Percentiles rank a stretch among this genome's conserved stretches.
These are phyloP conservation scores for Uloborus diversus DNA, from an alignment of 1,140 invertebrate species.

Conservation along the genomic window DNA sequence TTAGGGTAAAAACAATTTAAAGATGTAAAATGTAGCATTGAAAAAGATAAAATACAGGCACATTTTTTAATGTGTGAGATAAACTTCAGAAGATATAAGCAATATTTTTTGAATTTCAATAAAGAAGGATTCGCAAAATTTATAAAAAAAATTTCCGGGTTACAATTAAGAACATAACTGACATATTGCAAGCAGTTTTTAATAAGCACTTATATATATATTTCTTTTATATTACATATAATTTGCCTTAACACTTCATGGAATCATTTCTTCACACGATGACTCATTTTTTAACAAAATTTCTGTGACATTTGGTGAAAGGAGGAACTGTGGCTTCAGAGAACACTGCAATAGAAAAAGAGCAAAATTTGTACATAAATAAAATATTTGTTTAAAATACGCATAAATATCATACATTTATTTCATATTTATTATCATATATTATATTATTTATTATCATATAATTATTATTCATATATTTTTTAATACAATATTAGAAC, in stretches of 20 bases:
- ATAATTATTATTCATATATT: background rate
- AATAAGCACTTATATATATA: background rate
- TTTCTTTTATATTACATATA: background rate
- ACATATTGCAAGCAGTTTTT: background rate
- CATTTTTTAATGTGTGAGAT: too few species aligned
- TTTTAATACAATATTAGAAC: background rate
- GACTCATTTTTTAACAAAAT: slow-evolving; percentile 49
- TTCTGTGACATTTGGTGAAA: slow-evolving; percentile 34
- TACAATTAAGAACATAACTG: background rate
- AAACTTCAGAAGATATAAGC: background rate
- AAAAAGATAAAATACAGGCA: too few species aligned
- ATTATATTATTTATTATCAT: background rate
- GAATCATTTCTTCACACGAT: slow-evolving; percentile 53
- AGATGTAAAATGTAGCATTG: too few species aligned
- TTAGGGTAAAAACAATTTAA: too few species aligned
- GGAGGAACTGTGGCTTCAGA: slow-evolving; percentile 21
- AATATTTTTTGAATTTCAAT: background rate
- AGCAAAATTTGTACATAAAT: background rate
- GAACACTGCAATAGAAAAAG: slow-evolving; percentile 16
- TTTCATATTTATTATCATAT: background rate
- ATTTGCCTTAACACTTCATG: slow-evolving; percentile 25
- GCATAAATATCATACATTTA: background rate
- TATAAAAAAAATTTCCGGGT: too few species aligned
- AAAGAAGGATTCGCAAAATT: background rate
- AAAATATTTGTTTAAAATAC: background rate